Evolutionary conservation across 1,140 invertebrate species (phyloP).

Genomic region (Copidosoma floridanum): DNA sequence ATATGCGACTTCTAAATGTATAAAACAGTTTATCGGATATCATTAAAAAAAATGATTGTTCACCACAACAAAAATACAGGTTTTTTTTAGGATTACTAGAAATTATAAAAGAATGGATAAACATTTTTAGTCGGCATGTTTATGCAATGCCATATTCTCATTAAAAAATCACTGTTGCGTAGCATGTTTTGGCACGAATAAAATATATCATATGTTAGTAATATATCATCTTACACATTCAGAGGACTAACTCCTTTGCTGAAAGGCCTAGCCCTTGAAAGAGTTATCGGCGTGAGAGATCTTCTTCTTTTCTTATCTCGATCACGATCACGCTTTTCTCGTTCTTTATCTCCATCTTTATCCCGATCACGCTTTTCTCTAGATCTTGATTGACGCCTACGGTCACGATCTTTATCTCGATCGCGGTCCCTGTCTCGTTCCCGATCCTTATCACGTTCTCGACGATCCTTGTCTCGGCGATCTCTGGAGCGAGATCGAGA

Average conservation of each 20-base stretch:
- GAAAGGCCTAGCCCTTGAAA: conserved; percentile 53
- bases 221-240: conserved; percentile 48
- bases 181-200: too few relatives aligned
- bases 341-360: conserved; percentile 47
- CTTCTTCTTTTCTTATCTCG: conserved; percentile 54
- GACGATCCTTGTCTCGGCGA: conserved; percentile 51
- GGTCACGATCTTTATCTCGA: conserved; percentile 48
- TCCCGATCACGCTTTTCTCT: conserved; percentile 53
- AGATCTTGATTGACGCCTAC: conserved; percentile 40
- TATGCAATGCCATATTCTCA: too few relatives aligned
- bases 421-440: conserved; percentile 51
- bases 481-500: conserved; percentile 53
- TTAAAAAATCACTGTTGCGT: too few relatives aligned
- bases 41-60: too few relatives aligned
- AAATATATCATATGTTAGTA: background rate
- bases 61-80: too few relatives aligned
- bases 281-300: conserved; percentile 54
- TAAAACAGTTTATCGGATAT: too few relatives aligned
- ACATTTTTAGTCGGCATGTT: too few relatives aligned
- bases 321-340: conserved; percentile 39
- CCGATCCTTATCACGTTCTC: conserved; percentile 48
- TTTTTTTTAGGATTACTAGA: too few relatives aligned
- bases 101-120: too few relatives aligned
- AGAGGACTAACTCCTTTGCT: conserved; percentile 52
- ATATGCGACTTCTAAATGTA: too few relatives aligned